Evolutionary conservation across 2,797 vertebrate species (phyloP).

Genomic region (Trachurus trachurus): DNA sequence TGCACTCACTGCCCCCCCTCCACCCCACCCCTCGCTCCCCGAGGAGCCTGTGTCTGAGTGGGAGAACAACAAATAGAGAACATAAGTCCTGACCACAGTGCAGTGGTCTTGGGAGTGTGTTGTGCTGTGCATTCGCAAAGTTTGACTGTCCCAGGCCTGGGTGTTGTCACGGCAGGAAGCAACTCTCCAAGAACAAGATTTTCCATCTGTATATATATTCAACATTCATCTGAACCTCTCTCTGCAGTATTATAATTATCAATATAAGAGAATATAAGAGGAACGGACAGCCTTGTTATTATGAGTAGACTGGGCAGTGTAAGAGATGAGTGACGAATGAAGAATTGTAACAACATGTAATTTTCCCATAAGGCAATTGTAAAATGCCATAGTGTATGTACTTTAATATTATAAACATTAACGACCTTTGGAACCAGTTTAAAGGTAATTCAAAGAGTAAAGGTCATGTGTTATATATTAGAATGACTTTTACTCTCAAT

Average conservation of each 20-base stretch:
- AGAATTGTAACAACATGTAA: not conserved
- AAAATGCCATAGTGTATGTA: not conserved
- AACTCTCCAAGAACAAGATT: not conserved
- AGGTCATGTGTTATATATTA: slow-evolving; percentile 5
- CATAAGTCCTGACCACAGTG: slow-evolving; percentile 12
- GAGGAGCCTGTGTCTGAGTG: slow-evolving; percentile 11
- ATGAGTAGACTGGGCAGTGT: not conserved
- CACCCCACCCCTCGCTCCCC: too few species aligned
- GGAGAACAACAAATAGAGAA: slow-evolving; percentile 37
- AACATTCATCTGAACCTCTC: not conserved
- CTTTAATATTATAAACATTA: not conserved
- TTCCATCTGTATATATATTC: not conserved
- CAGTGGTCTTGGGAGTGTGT: not conserved
- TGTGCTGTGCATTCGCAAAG: not conserved
- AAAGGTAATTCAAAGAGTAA: slow-evolving; percentile 15
- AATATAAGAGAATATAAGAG: not conserved
- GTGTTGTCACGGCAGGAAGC: not conserved
- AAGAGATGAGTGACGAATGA: not conserved
- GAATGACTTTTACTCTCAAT: not conserved
- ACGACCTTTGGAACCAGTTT: not conserved
- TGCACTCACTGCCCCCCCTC: slow-evolving; percentile 20
- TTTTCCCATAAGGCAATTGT: not conserved
- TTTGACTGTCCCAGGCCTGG: not conserved
- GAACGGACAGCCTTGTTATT: not conserved
- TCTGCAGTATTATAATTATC: not conserved